Evolutionary conservation across 1,140 invertebrate genomes (phyloP), one percentile per base, ranked within the genome.

Genomic region (Ephestia elutella): DNA sequence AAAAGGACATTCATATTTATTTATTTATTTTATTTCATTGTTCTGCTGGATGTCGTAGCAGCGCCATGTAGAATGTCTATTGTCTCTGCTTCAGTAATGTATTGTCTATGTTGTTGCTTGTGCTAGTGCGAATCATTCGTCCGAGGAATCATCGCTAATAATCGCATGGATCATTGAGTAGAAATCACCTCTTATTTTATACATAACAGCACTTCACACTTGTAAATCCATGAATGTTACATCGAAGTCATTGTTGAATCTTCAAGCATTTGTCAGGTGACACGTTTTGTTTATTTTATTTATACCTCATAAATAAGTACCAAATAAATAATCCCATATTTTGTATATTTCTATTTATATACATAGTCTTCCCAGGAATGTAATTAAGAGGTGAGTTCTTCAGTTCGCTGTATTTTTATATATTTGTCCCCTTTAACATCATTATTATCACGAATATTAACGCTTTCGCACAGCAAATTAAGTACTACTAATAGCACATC

Each of bases 181-280:
- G 77, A 84, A 82, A 67, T 80, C 82, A 86, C 77, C 77, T 86
- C 78, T 79, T 75, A 32, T 44, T 44, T 44, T 44, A 54, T 67
- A 73, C 65, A 76, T 78, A 74, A 75, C 73, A 76, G 70, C 63
- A 73, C 73, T 68, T 66, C 64, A 81, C 78, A 80, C 71, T 71
- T 74, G 65, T 71, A 66, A 69, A 68, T 73, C 73, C 80, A 80
- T 82, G 70, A 67, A 76, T 71, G 68, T 80, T 78, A 72, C 62
- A 70, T 84, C 72, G 71, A 73, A 53, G 56, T 78, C 71, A 79
- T 68, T 72, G 62, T 68, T 74, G 79, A 75, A 81, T 86, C 83
- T 88, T 86, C 82, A 67, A 85, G 84, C 82, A 80, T 82, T 82
- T 80, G 81, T 77, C 80, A 83, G 86, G 82, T 73, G 66, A 75